phyloP scores from a whole-genome alignment of 2,113 vertebrate genomes.

The Strix uralensis region DNA sequence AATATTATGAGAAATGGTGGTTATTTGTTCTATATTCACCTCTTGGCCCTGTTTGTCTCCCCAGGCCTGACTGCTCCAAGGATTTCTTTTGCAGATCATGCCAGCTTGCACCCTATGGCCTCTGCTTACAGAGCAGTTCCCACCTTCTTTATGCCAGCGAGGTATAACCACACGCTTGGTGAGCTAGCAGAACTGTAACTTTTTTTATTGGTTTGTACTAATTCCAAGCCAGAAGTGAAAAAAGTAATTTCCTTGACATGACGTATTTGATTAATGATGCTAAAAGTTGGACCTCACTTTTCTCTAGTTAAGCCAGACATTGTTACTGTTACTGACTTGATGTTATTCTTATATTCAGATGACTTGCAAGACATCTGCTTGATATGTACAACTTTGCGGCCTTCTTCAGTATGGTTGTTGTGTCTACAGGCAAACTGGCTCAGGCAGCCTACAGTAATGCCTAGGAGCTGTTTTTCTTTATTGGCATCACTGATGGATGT shows the following conservation, averaged over 20 bases:
- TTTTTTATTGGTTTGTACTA: conserved; percentile 27
- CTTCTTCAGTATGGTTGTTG: not conserved
- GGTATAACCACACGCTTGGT: conserved; percentile 12
- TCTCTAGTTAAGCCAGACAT: not conserved
- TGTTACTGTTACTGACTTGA: not conserved
- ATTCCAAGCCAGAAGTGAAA: conserved; percentile 9
- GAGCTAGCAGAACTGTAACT: conserved; percentile 23
- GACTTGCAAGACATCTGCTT: not conserved
- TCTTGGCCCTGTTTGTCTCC: not conserved
- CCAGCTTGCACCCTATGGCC: not conserved
- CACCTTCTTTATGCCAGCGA: not conserved
- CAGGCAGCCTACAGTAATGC: not conserved
- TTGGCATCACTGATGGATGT: not conserved
- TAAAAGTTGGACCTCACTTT: not conserved
- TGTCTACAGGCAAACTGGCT: not conserved
- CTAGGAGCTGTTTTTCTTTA: not conserved
- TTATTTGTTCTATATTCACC: not conserved
- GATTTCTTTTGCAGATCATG: not conserved
- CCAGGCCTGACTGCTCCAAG: not conserved
- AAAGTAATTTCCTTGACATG: conserved; percentile 24
- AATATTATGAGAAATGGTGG: not conserved
- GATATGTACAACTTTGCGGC: not conserved
- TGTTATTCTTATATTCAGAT: not conserved
- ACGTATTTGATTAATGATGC: not conserved
- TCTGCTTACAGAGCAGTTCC: conserved; percentile 38